These are phyloP conservation scores for Trochalopteron elliotii DNA, from an alignment of 2,113 vertebrate species.

Conservation along the genomic window DNA sequence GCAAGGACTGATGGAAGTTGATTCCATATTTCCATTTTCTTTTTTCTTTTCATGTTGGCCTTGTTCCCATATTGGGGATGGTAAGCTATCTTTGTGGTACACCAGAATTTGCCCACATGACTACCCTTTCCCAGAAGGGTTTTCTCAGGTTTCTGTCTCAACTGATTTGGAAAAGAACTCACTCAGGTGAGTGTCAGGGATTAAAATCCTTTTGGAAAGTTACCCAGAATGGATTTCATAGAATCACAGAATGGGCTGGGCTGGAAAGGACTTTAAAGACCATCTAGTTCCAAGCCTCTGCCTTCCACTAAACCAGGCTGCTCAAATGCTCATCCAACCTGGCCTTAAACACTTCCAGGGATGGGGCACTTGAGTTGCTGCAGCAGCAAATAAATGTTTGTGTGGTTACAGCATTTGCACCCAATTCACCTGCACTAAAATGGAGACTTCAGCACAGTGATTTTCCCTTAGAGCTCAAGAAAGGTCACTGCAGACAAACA, in stretches of 20 bases:
- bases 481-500: neutral
- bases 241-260: neutral
- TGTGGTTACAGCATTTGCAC: neutral
- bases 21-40: neutral
- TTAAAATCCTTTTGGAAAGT: neutral
- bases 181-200: neutral
- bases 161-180: neutral
- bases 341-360: neutral
- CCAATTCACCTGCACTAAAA: neutral
- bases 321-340: neutral
- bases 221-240: neutral
- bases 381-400: neutral
- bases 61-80: neutral
- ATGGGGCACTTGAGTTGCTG: neutral
- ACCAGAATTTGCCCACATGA: neutral
- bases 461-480: neutral
- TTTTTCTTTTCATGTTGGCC: neutral
- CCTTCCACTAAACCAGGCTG: neutral
- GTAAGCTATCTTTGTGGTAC: neutral
- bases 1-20: neutral
- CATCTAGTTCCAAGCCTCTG: neutral
- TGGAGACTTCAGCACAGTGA: neutral
- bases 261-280: neutral
- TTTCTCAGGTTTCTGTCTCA: neutral
- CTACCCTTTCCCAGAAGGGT: neutral